Percentiles rank a stretch among this genome's conserved stretches.
phyloP scores from a whole-genome alignment of 2,113 vertebrate genomes.

The Xiphophorus couchianus region DNA sequence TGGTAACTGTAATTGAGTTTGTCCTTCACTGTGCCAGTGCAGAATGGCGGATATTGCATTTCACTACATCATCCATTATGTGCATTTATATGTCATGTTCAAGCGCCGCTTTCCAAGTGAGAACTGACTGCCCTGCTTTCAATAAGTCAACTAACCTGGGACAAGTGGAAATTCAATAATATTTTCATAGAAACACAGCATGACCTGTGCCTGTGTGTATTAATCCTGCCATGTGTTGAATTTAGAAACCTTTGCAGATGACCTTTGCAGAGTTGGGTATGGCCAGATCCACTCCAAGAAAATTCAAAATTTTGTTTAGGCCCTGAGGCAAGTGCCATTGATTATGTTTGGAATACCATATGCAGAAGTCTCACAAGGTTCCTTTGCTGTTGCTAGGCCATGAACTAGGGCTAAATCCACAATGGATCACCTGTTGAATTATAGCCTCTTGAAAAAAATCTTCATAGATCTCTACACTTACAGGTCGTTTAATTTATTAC shows the following conservation, averaged over 20 bases:
- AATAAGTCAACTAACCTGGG: constrained; percentile 46
- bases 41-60: constrained; percentile 63
- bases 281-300: constrained; percentile 51
- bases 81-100: constrained; percentile 71
- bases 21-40: constrained; percentile 45
- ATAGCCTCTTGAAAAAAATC: constrained; percentile 53
- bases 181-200: constrained; percentile 29
- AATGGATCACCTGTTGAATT: constrained; percentile 42
- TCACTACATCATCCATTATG: constrained; percentile 68
- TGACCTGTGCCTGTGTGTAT: constrained; percentile 61
- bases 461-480: constrained; percentile 67
- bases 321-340: constrained; percentile 35
- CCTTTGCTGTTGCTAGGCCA: constrained; percentile 21
- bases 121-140: constrained; percentile 60
- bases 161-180: constrained; percentile 61
- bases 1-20: constrained; percentile 41
- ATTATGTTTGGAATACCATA: constrained; percentile 60
- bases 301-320: constrained; percentile 30
- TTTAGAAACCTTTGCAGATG: constrained; percentile 39
- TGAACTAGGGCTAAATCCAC: constrained; percentile 45
- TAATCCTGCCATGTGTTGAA: constrained; percentile 64
- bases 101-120: constrained; percentile 48
- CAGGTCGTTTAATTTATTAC: background rate
- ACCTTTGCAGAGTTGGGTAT: constrained; percentile 52
- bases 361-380: constrained; percentile 56